Conservation (phyloP, 2,113 vertebrate genomes). For the Callorhinus ursinus region DNA sequence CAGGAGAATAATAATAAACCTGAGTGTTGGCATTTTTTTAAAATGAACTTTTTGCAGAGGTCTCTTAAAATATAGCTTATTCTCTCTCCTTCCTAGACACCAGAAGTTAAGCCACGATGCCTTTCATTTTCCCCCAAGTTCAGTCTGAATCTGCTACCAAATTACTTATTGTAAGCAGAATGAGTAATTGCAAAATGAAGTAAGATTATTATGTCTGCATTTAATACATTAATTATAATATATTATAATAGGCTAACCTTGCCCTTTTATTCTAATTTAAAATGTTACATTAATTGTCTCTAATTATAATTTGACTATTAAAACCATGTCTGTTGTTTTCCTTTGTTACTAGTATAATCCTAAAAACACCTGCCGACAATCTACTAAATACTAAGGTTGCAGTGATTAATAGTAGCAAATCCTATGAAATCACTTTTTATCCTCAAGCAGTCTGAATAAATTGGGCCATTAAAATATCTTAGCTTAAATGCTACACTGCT, state of each 20-base stretch:
- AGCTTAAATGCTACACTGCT: conserved; percentile 40
- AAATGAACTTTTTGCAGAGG: conserved; percentile 63
- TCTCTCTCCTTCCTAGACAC: background rate
- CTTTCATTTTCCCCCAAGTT: conserved; percentile 64
- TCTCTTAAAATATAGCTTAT: conserved; percentile 57
- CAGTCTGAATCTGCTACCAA: conserved; percentile 45
- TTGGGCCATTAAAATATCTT: conserved; percentile 59
- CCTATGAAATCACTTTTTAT: conserved; percentile 61
- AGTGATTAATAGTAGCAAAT: conserved; percentile 60
- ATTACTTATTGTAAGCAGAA: conserved; percentile 61
- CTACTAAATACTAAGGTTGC: conserved; percentile 21
- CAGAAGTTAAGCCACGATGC: background rate
- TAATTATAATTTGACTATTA: conserved; percentile 72
- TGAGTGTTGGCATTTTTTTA: conserved; percentile 63
- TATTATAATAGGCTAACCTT: conserved; percentile 61
- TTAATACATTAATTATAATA: conserved; percentile 72
- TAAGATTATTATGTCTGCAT: conserved; percentile 52
- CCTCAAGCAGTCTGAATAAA: conserved; percentile 67
- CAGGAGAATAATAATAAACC: conserved; percentile 73
- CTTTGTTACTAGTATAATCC: conserved; percentile 66
- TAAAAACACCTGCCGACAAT: conserved; percentile 60
- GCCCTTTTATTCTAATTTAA: conserved; percentile 63
- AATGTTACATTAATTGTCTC: conserved; percentile 69
- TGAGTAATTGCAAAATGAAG: conserved; percentile 59
- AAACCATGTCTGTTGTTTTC: conserved; percentile 58